Evolutionary conservation across 2,113 vertebrate genomes (phyloP), one percentile per base, ranked within the genome.

Genomic region (Plecturocebus donacophilus): DNA sequence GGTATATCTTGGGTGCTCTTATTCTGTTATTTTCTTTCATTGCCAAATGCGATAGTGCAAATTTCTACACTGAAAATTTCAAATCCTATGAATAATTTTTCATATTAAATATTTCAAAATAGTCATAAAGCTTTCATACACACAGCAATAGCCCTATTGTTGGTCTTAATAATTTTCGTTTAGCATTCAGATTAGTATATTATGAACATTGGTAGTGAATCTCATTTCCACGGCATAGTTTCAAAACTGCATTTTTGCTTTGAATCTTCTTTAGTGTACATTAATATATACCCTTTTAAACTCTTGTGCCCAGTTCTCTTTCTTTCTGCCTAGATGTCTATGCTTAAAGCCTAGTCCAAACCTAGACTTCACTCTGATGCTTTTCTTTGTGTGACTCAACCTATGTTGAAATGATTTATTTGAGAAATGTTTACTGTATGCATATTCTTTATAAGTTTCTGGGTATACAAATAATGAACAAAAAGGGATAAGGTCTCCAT

Each of bases 21-120:
- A 66, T 87, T 77, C 45, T 95, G 30, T 85, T 80, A 95, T 94
- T 86, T 94, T 86, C 87, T 90, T 90, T 45, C 66, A 58, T 83
- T 94, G 88, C 14, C 75, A 87, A 23, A 76, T 83, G 3, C 5
- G 30, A 14, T 76, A 10, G 35, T 82, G 68, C 68, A 87, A n/a
- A 68, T 91, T 87, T 47, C 68, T 79, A 79, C 11, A 61, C 35
- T 54, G 40, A 85, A 32, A 52, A 25, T 87, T 92, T 91, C 25
- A 87, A 91, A 91, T 82, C 56, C 16, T 32, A 49, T 76, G n/a
- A 49, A 52, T 35, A 82, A 49, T 58, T 77, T 96, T 87, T 45
- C 49, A 75, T 88, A 56, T 54, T 84, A 49, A 89, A 58, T 81
- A 47, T 70, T 91, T 91, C 14, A 94, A 58, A 91, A 70, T 70